These are phyloP conservation scores for Rhodophaea formosa DNA, from an alignment of 2,888 invertebrate species.

Conservation along the genomic window DNA sequence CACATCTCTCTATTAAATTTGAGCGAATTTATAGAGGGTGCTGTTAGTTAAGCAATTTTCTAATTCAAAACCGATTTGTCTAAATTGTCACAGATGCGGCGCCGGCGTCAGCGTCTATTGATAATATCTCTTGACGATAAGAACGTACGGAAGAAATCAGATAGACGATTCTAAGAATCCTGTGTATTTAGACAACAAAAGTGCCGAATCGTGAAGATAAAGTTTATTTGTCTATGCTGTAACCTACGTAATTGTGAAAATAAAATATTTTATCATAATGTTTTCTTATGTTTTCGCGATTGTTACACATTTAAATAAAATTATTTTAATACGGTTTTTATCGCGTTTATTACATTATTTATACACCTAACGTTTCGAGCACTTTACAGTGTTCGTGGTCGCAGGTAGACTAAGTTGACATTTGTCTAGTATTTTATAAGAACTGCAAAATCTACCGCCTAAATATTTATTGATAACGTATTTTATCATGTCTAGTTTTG, in stretches of 20 bases:
- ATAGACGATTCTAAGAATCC: slow-evolving; percentile 13
- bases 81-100: slow-evolving; percentile 35
- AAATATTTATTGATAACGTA: too few species aligned
- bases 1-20: not conserved
- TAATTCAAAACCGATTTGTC: slow-evolving; percentile 34
- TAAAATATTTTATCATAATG: too few species aligned
- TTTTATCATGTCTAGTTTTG: not conserved
- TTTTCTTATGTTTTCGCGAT: too few species aligned
- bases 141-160: slow-evolving; percentile 6
- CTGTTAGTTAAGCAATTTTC: slow-evolving; percentile 25
- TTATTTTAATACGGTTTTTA: too few species aligned
- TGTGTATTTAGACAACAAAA: not conserved
- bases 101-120: slow-evolving; percentile 35
- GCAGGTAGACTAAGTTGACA: too few species aligned
- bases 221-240: not conserved
- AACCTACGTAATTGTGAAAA: not conserved
- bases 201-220: not conserved
- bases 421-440: too few species aligned
- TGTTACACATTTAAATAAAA: too few species aligned
- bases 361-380: too few species aligned
- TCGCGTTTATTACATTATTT: too few species aligned
- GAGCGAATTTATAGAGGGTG: slow-evolving; percentile 14
- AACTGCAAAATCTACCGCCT: too few species aligned
- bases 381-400: too few species aligned
- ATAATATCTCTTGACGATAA: slow-evolving; percentile 26